Evolutionary conservation across 35 echinoderm and acorn worm genomes (phyloP).

Genomic region (Ophiothrix spiculata): DNA sequence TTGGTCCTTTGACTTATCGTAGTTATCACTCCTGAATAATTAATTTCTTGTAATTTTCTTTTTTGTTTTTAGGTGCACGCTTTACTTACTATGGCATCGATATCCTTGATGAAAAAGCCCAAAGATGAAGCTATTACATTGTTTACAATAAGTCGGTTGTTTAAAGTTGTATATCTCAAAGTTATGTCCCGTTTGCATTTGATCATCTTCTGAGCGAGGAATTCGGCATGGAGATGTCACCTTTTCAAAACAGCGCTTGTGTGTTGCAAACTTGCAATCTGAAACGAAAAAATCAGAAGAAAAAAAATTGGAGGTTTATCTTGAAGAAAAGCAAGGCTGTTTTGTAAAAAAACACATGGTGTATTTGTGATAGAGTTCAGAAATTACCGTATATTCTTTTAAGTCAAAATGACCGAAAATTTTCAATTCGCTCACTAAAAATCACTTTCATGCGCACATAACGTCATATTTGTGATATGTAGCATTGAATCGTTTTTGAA

Average conservation of each 20-base stretch:
- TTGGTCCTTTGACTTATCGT: not conserved
- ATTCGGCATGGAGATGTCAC: not conserved
- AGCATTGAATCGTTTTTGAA: too few species aligned
- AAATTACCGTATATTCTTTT: too few species aligned
- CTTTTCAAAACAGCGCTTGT: not conserved
- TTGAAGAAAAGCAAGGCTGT: too few species aligned
- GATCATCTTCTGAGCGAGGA: not conserved
- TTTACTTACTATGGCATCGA: slow-evolving; percentile 4
- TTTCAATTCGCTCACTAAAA: too few species aligned
- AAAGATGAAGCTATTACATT: not conserved
- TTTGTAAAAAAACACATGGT: too few species aligned
- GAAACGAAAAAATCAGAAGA: too few species aligned
- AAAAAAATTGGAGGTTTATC: too few species aligned
- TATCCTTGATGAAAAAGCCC: not conserved
- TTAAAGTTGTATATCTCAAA: slow-evolving; percentile 2
- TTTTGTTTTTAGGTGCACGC: not conserved
- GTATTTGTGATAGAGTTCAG: too few species aligned
- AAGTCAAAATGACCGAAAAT: too few species aligned
- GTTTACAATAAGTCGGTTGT: not conserved
- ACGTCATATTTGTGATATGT: too few species aligned
- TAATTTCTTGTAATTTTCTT: not conserved
- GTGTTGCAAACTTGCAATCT: slow-evolving; percentile 1
- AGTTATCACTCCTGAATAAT: not conserved
- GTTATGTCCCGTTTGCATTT: slow-evolving; percentile 1
- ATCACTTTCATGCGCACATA: too few species aligned